phyloP scores from a whole-genome alignment of 2,888 invertebrate species.

The Diaphora mendica region DNA sequence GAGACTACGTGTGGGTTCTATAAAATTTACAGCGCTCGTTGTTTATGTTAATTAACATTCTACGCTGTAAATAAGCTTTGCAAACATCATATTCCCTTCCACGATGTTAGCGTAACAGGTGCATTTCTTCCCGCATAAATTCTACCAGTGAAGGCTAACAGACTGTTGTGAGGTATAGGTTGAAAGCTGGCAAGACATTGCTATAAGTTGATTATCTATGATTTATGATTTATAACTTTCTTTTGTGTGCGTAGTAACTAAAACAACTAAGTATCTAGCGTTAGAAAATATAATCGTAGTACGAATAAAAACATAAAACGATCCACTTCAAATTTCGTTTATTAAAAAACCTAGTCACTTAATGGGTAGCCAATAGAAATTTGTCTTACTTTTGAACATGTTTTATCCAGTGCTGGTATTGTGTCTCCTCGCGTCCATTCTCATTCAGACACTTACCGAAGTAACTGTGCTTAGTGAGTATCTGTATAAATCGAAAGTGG shows the following conservation, averaged over 20 bases:
- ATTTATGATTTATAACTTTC: conserved; percentile 32
- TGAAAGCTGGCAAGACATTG: conserved; percentile 1
- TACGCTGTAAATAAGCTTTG: conserved; percentile 33
- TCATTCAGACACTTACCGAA: too few relatives aligned
- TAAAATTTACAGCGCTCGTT: background rate
- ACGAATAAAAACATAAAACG: background rate
- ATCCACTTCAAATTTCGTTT: background rate
- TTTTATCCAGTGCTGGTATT: too few relatives aligned
- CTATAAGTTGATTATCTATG: conserved; percentile 20
- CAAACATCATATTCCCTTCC: conserved; percentile 29
- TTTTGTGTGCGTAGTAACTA: background rate
- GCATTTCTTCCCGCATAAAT: conserved; percentile 9
- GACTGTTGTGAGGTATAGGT: background rate
- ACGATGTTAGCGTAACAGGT: conserved; percentile 14
- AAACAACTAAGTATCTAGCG: background rate
- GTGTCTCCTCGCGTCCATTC: too few relatives aligned
- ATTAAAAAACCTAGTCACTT: background rate
- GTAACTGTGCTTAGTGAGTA: too few relatives aligned
- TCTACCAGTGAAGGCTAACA: background rate
- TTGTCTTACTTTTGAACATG: too few relatives aligned
- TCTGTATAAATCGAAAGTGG: too few relatives aligned
- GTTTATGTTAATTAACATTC: conserved; percentile 41
- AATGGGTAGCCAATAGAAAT: background rate
- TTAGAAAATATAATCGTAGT: background rate
- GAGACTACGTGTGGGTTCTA: conserved; percentile 3